Percentiles rank a stretch among this genome's conserved stretches.
Conservation (phyloP, 2,888 invertebrate genomes). For the Hylaea fasciaria region DNA sequence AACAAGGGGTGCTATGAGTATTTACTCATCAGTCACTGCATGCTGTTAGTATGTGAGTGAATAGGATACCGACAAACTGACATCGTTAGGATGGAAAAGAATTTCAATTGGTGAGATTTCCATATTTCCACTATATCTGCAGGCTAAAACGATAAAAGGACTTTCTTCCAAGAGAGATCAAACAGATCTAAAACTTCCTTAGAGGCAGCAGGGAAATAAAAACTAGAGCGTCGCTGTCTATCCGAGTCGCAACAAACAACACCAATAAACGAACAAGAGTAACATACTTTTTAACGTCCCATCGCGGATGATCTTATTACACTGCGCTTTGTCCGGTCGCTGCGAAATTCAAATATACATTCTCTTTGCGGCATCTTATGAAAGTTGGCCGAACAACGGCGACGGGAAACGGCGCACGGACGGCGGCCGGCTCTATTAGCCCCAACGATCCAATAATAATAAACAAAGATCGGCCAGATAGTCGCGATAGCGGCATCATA, state of each 20-base stretch:
- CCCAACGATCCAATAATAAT: conserved; percentile 38
- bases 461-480: conserved; percentile 39
- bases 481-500: conserved; percentile 27
- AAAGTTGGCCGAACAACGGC: conserved; percentile 21
- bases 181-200: conserved; percentile 15
- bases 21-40: too few species aligned
- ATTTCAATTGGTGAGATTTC: neutral
- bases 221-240: conserved; percentile 17
- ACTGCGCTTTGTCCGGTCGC: conserved; percentile 28
- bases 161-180: conserved; percentile 19
- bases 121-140: conserved; percentile 5
- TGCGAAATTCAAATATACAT: conserved; percentile 28
- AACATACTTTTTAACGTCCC: conserved; percentile 28
- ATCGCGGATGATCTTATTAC: conserved; percentile 23
- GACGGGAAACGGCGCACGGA: conserved; percentile 2
- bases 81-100: too few species aligned
- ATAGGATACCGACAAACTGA: too few species aligned
- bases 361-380: conserved; percentile 24
- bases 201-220: conserved; percentile 15
- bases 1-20: too few species aligned
- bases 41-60: too few species aligned
- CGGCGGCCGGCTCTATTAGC: conserved; percentile 10
- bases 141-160: conserved; percentile 7
- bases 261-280: conserved; percentile 34
- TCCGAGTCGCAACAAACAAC: conserved; percentile 32